Base-by-base conservation (phyloP, 2,113 vertebrate species). In the Ageneiosus marmoratus region DNA sequence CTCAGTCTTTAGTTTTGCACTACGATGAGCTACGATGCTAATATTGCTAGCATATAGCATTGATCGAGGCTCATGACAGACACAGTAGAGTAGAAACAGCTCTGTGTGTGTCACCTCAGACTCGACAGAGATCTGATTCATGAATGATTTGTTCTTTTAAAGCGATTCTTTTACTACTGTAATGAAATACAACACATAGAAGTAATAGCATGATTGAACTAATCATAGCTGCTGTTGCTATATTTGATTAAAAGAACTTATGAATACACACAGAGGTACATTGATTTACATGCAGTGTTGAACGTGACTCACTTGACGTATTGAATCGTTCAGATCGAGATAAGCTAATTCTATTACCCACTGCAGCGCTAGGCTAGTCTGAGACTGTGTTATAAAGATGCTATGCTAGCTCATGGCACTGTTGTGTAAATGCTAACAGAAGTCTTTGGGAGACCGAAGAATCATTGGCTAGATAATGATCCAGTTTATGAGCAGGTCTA, bases 401-500 rank as follows among this genome's bases (percentile, higher is more conserved):
- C 65, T 24, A n/a, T 11, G 67, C 41, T 72, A 70, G 22, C 37
- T 70, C 10, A 24, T 0, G 44, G 37, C 10, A 46, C 3, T 37
- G 20, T 37, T 67, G 8, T 7, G 16, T 69, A 12, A 24, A 60
- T n/a, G 24, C 24, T n/a, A 44, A n/a, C 7, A 0, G 34, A 24
- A 12, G 7, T 18, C 53, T 29, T 74, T 24, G 22, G 20, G 27
- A 51, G n/a, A 2, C 15, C 10, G 20, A 44, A 24, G 65, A 72
- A 12, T 48, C 13, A 24, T 15, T 3, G 4, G 65, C 18, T 1
- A 4, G n/a, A 15, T n/a, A 27, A 50, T 48, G 6, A 50, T 29
- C 46, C 27, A 1, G 5, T 34, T 53, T 55, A 76, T 37, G 73
- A 76, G 77, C 10, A 56, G 62, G 67, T 77, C 83, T 72, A 79